Conservation (phyloP, 23 tunicate species). For the Aplidium turbinatum region DNA sequence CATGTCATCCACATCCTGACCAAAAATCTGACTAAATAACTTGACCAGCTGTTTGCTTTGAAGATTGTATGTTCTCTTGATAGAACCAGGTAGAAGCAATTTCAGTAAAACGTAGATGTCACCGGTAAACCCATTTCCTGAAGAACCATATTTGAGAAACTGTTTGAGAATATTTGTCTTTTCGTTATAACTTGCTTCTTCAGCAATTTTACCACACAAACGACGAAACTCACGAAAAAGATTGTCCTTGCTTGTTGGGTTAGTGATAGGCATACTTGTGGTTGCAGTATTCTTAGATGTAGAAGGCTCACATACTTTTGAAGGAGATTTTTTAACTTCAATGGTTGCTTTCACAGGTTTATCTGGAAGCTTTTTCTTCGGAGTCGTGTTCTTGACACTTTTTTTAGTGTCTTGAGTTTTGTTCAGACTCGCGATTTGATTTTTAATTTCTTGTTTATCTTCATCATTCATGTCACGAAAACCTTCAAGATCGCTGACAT, state of each 20-base stretch:
- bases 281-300: neutral
- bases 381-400: neutral
- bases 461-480: slow-evolving; percentile 88
- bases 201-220: slow-evolving; percentile 86
- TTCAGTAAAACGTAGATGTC: slow-evolving; percentile 66
- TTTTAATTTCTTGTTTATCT: slow-evolving; percentile 68
- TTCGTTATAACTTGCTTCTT: slow-evolving; percentile 88
- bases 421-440: slow-evolving; percentile 22
- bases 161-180: slow-evolving; percentile 76
- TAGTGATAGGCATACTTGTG: too few species aligned
- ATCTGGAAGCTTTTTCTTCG: neutral
- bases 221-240: slow-evolving; percentile 90
- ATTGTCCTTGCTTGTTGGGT: slow-evolving; percentile 53
- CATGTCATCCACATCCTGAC: slow-evolving; percentile 85
- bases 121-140: slow-evolving; percentile 76
- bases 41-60: slow-evolving; percentile 87
- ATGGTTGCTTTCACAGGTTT: slow-evolving; percentile 2
- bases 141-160: slow-evolving; percentile 55
- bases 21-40: slow-evolving; percentile 72
- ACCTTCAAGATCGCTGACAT: slow-evolving; percentile 80
- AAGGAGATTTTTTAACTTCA: neutral
- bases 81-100: slow-evolving; percentile 74
- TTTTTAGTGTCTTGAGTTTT: slow-evolving; percentile 19
- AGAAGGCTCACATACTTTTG: neutral
- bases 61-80: slow-evolving; percentile 77